Evolutionary conservation across 2,113 vertebrate species (phyloP).

Genomic region (Odobenus rosmarus): DNA sequence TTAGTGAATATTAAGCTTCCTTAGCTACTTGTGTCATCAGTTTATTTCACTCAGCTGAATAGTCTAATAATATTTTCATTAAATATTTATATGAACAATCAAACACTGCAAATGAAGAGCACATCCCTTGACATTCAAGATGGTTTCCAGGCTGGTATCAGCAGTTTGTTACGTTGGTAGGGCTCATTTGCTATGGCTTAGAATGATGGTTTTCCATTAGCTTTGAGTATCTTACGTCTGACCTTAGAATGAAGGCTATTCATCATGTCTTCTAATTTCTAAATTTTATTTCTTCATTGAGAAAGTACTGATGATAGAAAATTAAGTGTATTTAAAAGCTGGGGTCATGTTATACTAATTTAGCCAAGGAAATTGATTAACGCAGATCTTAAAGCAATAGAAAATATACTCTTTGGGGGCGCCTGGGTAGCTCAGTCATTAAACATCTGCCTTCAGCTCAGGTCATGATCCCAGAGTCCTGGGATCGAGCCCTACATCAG

Average conservation of each 20-base stretch:
- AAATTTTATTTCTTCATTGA: constrained; percentile 65
- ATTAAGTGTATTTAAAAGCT: constrained; percentile 69
- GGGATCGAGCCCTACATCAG: no score
- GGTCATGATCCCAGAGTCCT: no score
- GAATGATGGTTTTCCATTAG: constrained; percentile 78
- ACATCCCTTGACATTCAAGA: constrained; percentile 78
- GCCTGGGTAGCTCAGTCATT: no score
- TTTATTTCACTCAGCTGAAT: constrained; percentile 83
- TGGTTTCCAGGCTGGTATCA: constrained; percentile 68
- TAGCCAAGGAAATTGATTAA: constrained; percentile 53
- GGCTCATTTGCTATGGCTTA: constrained; percentile 68
- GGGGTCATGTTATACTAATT: constrained; percentile 48
- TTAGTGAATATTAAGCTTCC: constrained; percentile 79
- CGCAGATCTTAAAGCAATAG: neutral
- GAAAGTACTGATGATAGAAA: constrained; percentile 49
- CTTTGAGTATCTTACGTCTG: constrained; percentile 68
- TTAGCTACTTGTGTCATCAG: constrained; percentile 62
- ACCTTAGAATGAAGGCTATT: constrained; percentile 72
- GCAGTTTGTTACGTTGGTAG: constrained; percentile 63
- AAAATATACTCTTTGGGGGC: constrained; percentile 25
- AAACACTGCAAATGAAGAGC: constrained; percentile 79
- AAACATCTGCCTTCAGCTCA: no score
- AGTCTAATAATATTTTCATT: constrained; percentile 85
- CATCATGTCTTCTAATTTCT: constrained; percentile 67
- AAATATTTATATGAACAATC: constrained; percentile 84